Conservation (phyloP, 2,797 vertebrate species). For the Cirrhinus molitorella region DNA sequence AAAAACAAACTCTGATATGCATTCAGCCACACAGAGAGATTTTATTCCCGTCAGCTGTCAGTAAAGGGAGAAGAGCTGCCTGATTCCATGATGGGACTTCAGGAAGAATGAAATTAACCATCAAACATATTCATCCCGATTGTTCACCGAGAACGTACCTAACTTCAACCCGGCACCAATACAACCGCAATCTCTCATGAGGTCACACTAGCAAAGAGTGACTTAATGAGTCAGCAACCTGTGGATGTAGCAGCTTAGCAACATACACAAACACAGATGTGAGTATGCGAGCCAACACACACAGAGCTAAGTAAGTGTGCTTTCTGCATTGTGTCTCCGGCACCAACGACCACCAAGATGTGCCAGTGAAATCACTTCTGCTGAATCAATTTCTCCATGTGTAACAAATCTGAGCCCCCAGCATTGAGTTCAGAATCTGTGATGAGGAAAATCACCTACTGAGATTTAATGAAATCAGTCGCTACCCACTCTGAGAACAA, state of each 20-base stretch:
- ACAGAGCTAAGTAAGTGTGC: slow-evolving; percentile 24
- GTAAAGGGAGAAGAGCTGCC: neutral
- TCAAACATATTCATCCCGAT: neutral
- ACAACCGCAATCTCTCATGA: slow-evolving; percentile 18
- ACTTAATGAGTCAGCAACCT: slow-evolving; percentile 50
- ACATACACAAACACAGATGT: slow-evolving; percentile 65
- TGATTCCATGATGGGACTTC: neutral
- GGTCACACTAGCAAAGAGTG: slow-evolving; percentile 12
- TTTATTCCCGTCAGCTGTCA: neutral
- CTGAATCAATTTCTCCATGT: slow-evolving; percentile 51
- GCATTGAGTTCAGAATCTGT: neutral
- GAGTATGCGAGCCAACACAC: slow-evolving; percentile 25
- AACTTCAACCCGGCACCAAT: neutral
- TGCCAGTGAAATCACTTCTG: slow-evolving; percentile 55
- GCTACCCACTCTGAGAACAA: neutral
- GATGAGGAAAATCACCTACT: slow-evolving; percentile 13
- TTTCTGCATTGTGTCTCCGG: slow-evolving; percentile 51
- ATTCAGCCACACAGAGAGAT: slow-evolving; percentile 4
- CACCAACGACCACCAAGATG: neutral
- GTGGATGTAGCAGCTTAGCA: slow-evolving; percentile 57
- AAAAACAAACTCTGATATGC: neutral
- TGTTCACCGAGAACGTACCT: neutral
- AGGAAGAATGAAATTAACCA: slow-evolving; percentile 18
- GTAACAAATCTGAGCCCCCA: slow-evolving; percentile 18
- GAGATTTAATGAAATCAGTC: neutral